Conservation (phyloP, 2,113 vertebrate species). For the Nothocercus julius region DNA sequence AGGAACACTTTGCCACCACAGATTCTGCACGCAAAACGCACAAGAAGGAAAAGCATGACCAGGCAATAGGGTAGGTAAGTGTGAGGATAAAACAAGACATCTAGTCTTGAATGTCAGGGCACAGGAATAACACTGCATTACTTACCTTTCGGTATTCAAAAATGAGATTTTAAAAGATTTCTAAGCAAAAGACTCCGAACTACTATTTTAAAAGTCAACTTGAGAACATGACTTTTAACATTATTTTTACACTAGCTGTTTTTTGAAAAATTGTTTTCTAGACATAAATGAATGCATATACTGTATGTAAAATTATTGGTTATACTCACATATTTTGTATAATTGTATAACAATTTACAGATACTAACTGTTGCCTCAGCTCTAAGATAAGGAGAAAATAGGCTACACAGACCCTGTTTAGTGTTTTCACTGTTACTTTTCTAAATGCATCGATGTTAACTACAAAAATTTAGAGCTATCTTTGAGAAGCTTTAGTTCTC, state of each 20-base stretch:
- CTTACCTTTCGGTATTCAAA: background rate
- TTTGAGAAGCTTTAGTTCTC: conserved; percentile 14
- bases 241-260: background rate
- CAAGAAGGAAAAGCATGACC: background rate
- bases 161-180: background rate
- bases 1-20: background rate
- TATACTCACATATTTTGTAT: background rate
- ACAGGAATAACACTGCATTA: background rate
- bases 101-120: background rate
- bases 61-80: background rate
- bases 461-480: conserved; percentile 29
- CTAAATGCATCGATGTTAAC: background rate
- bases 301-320: background rate
- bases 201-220: background rate
- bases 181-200: background rate
- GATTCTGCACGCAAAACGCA: background rate
- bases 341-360: background rate
- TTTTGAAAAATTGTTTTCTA: background rate
- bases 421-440: background rate
- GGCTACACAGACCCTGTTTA: background rate
- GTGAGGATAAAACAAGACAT: background rate
- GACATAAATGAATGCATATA: background rate
- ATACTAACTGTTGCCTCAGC: background rate
- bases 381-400: background rate
- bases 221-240: background rate